Percentiles rank a stretch among this genome's conserved stretches.
phyloP scores from a whole-genome alignment of 2,888 invertebrate genomes.

The Eudasyphora cyanicolor region DNA sequence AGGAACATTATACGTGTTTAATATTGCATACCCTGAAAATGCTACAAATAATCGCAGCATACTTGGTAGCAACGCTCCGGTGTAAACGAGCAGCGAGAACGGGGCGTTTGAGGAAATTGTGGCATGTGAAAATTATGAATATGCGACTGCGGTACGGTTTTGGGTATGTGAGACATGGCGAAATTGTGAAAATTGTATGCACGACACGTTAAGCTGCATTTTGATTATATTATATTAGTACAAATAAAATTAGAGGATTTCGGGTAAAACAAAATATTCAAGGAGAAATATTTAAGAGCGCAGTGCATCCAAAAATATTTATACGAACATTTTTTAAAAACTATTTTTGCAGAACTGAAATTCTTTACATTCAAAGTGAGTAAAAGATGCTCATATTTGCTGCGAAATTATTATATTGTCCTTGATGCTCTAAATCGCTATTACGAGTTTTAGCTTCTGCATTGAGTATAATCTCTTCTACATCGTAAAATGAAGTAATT shows the following conservation, averaged over 20 bases:
- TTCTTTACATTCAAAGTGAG: too few species aligned
- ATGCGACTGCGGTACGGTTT: background rate
- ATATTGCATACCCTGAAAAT: conserved; percentile 15
- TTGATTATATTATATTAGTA: conserved; percentile 27
- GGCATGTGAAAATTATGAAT: conserved; percentile 53
- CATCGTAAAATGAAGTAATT: too few species aligned
- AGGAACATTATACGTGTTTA: conserved; percentile 28
- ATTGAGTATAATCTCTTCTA: too few species aligned
- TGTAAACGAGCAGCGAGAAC: background rate
- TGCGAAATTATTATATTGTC: too few species aligned
- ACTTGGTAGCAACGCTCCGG: background rate
- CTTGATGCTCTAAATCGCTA: too few species aligned
- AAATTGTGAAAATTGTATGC: conserved; percentile 23
- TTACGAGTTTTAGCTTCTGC: too few species aligned
- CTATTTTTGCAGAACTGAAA: too few species aligned
- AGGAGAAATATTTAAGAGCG: background rate
- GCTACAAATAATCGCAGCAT: conserved; percentile 28
- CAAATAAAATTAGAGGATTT: conserved; percentile 32
- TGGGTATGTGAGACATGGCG: background rate
- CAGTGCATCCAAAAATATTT: background rate
- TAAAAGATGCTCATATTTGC: too few species aligned
- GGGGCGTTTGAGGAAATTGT: background rate
- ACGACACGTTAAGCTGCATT: conserved; percentile 32
- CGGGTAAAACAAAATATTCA: conserved; percentile 22
- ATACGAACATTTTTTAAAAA: too few species aligned